These are phyloP conservation scores for Creontiades dilutus DNA, from an alignment of 2,888 invertebrate genomes.

Conservation along the genomic window DNA sequence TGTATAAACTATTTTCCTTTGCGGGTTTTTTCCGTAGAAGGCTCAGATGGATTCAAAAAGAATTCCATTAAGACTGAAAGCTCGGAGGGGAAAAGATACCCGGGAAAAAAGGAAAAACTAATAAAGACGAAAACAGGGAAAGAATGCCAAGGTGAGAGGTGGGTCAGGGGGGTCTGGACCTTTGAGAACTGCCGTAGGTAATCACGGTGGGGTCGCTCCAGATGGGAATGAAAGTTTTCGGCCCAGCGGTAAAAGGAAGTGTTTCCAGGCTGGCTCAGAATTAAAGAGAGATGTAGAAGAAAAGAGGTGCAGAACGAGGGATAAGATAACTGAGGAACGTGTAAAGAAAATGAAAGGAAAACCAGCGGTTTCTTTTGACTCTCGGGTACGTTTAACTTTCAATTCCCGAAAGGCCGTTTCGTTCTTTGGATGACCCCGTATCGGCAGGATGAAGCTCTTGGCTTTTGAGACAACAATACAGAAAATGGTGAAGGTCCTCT, in stretches of 20 bases:
- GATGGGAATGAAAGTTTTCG: neutral
- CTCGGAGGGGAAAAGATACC: neutral
- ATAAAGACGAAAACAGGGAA: neutral
- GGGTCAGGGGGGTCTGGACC: neutral
- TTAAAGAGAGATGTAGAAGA: neutral
- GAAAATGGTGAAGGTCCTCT: too few species aligned
- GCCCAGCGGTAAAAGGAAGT: neutral
- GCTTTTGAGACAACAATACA: too few species aligned
- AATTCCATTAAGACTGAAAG: neutral
- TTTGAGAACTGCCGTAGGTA: neutral
- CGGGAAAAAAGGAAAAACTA: neutral
- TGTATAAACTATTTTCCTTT: too few species aligned
- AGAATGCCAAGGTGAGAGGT: neutral
- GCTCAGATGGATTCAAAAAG: neutral
- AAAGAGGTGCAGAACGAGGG: neutral
- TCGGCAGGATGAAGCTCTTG: too few species aligned
- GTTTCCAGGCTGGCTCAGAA: neutral
- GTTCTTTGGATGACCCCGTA: too few species aligned
- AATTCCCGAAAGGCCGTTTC: neutral
- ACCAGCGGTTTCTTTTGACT: neutral
- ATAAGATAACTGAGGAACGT: neutral
- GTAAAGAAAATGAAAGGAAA: slow-evolving; percentile 27
- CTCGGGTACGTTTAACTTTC: neutral
- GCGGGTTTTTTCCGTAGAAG: too few species aligned
- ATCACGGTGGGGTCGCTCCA: neutral